These are phyloP conservation scores for Anoplolepis gracilipes DNA, from an alignment of 1,140 invertebrate genomes.

Conservation along the genomic window DNA sequence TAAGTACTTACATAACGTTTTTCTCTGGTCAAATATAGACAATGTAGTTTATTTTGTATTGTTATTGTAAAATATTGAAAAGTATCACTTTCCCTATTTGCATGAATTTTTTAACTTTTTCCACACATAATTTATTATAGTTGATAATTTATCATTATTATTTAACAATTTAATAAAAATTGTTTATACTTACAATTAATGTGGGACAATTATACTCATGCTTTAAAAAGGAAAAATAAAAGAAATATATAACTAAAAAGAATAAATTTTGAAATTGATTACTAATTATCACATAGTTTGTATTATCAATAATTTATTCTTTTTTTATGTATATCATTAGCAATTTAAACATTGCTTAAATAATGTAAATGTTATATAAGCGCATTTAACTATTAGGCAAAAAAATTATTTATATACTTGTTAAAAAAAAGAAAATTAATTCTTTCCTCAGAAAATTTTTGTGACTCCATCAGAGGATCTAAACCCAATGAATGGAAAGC, in stretches of 20 bases:
- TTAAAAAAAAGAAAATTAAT: background rate
- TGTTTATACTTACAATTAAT: background rate
- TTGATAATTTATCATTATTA: background rate
- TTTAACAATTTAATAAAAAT: background rate
- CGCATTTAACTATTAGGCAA: background rate
- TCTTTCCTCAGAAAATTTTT: background rate
- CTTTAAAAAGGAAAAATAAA: background rate
- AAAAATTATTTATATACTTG: background rate
- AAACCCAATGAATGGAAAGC: constrained; percentile 19
- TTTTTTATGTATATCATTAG: background rate
- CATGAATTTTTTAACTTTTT: background rate
- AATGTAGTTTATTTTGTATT: background rate
- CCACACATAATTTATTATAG: background rate
- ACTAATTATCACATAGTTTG: background rate
- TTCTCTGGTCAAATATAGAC: too few relatives aligned
- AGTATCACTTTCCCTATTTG: background rate
- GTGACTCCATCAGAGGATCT: background rate
- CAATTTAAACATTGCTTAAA: constrained; percentile 17
- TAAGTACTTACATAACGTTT: too few relatives aligned
- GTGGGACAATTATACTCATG: background rate
- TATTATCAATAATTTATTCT: background rate
- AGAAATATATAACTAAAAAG: background rate
- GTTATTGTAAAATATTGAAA: background rate
- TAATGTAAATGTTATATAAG: background rate
- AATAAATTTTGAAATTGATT: background rate